A percentile compares a stretch with the other conserved stretches of the same genome.
Conservation (phyloP, 2,113 vertebrate genomes). For the Hemibagrus wyckioides region DNA sequence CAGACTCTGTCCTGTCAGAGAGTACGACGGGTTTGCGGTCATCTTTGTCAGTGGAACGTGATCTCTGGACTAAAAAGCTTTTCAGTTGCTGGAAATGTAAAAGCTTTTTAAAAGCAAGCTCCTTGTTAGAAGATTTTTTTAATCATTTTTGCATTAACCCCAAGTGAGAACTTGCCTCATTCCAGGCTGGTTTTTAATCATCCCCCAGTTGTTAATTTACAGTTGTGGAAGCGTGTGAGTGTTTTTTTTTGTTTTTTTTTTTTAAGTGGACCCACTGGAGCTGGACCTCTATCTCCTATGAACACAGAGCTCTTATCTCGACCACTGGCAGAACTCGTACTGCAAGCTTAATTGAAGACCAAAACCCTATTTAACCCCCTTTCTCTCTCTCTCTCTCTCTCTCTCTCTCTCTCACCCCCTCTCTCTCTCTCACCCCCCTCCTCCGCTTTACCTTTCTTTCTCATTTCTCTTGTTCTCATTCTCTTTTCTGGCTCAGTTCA, state of each 20-base stretch:
- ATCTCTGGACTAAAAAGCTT: not conserved
- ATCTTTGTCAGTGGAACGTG: no score
- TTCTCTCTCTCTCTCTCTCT: not conserved
- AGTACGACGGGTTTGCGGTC: no score
- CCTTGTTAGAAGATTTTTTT: not conserved
- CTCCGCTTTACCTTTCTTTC: not conserved
- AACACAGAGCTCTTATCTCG: conserved; percentile 37
- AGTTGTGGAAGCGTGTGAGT: not conserved
- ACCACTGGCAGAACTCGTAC: not conserved
- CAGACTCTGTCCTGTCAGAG: no score
- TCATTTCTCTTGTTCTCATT: not conserved
- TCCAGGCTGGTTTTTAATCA: not conserved
- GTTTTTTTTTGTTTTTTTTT: not conserved
- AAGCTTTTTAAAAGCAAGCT: not conserved
- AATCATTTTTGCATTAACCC: not conserved
- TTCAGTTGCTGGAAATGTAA: not conserved
- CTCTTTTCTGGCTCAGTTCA: not conserved
- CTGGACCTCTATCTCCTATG: conserved; percentile 33
- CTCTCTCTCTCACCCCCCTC: not conserved
- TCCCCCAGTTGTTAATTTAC: not conserved
- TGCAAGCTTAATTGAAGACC: conserved; percentile 21
- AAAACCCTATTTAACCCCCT: not conserved
- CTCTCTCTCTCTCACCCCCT: not conserved
- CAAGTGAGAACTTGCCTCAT: not conserved
- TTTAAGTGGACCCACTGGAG: conserved; percentile 22